Evolutionary conservation across 2,797 vertebrate species (phyloP).

Genomic region (Sebastes reedi): DNA sequence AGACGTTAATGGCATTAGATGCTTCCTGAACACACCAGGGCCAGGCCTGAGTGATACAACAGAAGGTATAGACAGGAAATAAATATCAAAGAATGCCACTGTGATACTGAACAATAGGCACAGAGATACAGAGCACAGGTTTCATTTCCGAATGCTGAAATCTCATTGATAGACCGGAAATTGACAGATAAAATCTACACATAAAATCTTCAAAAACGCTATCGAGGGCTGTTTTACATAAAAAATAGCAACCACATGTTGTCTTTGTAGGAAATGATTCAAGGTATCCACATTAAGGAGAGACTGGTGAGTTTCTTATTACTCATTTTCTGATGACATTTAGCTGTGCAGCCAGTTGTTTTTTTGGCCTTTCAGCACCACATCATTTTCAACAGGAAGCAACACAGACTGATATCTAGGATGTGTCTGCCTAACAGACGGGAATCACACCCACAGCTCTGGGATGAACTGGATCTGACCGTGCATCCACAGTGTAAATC

Average conservation of each 20-base stretch:
- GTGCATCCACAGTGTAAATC: slow-evolving; percentile 2
- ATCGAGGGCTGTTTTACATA: neutral
- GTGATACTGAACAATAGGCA: neutral
- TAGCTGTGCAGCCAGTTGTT: accelerated
- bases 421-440: neutral
- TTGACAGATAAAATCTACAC: neutral
- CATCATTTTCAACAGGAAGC: neutral
- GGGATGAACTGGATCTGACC: neutral
- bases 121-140: neutral
- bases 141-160: slow-evolving; percentile 3
- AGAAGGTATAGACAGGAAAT: slow-evolving; percentile 7
- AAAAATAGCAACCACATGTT: neutral
- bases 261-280: neutral
- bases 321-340: neutral
- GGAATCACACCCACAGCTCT: neutral
- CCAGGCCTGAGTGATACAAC: neutral
- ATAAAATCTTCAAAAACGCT: neutral
- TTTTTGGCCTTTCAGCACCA: neutral
- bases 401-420: neutral
- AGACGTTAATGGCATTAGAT: slow-evolving; percentile 68
- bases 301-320: neutral
- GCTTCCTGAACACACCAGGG: slow-evolving; percentile 47
- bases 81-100: neutral
- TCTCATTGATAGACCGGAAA: neutral
- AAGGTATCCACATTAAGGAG: neutral